Evolutionary conservation across 1,140 invertebrate genomes (phyloP), one percentile per base, ranked within the genome.

Genomic region (Psilanteris sp.): DNA sequence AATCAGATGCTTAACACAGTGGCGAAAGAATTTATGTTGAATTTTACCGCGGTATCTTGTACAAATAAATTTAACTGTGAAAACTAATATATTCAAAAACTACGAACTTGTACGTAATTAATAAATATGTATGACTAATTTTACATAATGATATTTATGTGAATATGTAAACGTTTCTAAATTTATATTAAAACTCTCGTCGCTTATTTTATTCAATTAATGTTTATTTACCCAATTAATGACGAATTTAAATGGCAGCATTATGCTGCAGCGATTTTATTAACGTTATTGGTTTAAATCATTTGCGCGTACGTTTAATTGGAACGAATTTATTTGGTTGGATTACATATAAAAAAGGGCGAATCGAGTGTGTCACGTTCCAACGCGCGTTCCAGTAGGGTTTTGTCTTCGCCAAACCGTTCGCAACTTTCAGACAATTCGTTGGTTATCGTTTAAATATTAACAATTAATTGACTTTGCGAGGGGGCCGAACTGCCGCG

Each of bases 61-160:
- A 4, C 41, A 29, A 29, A 15, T 27, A 27, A 15, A 16, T 29
- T 27, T 44, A 27, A 7, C 24, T 9, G 24, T 4, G 24, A 29
- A 44, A 44, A 44, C 2, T 44, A 29, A 44, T 27, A 24, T 29
- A 44, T 15, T 29, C 24, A 7, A 29, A 44, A 26, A 11, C 22
- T 13, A 43, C 39, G 15, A 15, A 15, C 13, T 27, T 9, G 39
- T 26, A 8, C 20, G 13, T 27, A 44, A 44, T 44, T 44, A 10
- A 27, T 44, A 44, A 27, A 44, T 29, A 44, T 44, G 24, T 44
- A 44, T 29, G 41, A 44, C 24, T 44, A 29, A 44, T 44, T 44
- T 44, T 44, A 16, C 24, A 44, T 44, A 15, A 16, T 4, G 41
- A 9, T 44, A 14, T 16, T 29, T 44, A 44, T 44, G 24, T 16